Base-by-base conservation (phyloP, 1,140 invertebrate species). In the Drosophila nasuta region DNA sequence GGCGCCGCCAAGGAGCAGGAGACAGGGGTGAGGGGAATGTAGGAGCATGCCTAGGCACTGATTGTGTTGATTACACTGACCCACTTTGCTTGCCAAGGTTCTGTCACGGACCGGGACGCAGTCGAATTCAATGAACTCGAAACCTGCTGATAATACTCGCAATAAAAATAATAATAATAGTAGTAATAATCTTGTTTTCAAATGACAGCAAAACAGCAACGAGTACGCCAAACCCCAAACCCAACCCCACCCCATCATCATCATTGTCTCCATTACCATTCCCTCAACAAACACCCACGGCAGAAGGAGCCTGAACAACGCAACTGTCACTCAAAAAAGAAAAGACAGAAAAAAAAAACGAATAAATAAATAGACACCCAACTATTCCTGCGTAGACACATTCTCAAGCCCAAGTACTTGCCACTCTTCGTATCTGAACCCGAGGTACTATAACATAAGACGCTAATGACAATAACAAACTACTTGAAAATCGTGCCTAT, bases 81-180 rank as follows among this genome's bases (percentile, higher is more conserved):
- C 85, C 85, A 89, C 81, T 89, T 89, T 80, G 81, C 56, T 69
- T 72, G 35, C 65, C 85, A 89, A 81, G 83, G 81, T 78, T 83
- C 67, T 41, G 67, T 45, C 33, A 48, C 25, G 30, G 49, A n/a
- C 38, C 38, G 38, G 60, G 7, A 58, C 45, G 15, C 20, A 76
- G 83, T 77, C 68, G 82, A 90, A 89, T 89, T 89, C 85, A 89
- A 89, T 89, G 85, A 89, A 89, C 85, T 89, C 86, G 85, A 89
- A 89, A 89, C 86, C 77, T 75, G 75, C 85, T 89, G 85, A 89
- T 89, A 89, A 89, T 83, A 81, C 62, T 58, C 20, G 56, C 78
- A 88, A 88, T 88, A 88, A 87, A 67, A 82, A 68, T 56, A 68
- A 79, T 81, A 87, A 82, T 82, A 88, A 80, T 80, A 83, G 57